A percentile compares a stretch with the other conserved stretches of the same genome.
Evolutionary conservation across 2,888 invertebrate genomes (phyloP).

Genomic region (Himalopsyche anomala): DNA sequence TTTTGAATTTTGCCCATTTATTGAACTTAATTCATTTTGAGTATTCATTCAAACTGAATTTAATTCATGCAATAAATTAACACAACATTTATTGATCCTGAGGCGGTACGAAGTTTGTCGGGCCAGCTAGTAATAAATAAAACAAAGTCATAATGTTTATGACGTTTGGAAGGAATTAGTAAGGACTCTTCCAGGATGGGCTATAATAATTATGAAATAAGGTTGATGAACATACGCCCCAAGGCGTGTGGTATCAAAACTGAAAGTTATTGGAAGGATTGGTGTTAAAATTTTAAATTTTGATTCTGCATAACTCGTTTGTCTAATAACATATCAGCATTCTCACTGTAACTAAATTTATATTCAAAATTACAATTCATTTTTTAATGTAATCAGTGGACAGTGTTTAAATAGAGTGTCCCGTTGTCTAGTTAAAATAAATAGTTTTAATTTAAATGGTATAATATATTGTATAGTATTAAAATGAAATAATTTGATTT

Average conservation of each 20-base stretch:
- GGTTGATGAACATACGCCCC: conserved; percentile 18
- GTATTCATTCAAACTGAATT: too few species aligned
- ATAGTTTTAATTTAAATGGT: background rate
- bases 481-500: too few species aligned
- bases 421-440: background rate
- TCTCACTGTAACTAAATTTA: conserved; percentile 16
- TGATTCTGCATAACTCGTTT: conserved; percentile 35
- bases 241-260: conserved; percentile 11
- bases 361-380: conserved; percentile 3
- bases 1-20: too few species aligned
- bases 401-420: background rate
- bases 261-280: background rate
- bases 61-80: too few species aligned
- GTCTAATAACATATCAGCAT: conserved; percentile 34
- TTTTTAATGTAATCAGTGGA: conserved; percentile 30
- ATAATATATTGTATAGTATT: too few species aligned
- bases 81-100: too few species aligned
- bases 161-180: background rate
- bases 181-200: background rate
- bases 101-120: too few species aligned
- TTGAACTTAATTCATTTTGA: too few species aligned
- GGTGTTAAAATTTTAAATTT: background rate
- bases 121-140: background rate
- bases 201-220: conserved; percentile 33
- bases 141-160: background rate